phyloP scores from a whole-genome alignment of 2,113 vertebrate species.

The Siniperca knerii region DNA sequence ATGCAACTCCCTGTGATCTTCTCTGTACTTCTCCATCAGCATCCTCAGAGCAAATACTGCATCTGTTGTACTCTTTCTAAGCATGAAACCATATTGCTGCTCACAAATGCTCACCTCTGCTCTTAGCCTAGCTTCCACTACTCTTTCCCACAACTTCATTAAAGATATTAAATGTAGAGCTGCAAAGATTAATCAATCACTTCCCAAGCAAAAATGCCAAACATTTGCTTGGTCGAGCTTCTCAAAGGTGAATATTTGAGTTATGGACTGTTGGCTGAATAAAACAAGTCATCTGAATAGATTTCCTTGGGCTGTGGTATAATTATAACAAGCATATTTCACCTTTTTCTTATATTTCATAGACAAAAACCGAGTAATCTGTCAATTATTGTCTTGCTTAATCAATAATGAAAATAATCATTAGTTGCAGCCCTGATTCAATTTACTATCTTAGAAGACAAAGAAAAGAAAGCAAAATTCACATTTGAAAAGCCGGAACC shows the following conservation, averaged over 20 bases:
- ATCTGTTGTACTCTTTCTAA: no score
- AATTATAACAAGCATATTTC: neutral
- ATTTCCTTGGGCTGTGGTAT: neutral
- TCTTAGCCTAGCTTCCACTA: no score
- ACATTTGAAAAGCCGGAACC: neutral
- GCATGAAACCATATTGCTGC: no score
- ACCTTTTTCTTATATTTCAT: neutral
- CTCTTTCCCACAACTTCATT: no score
- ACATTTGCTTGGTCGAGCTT: neutral
- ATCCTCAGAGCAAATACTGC: no score
- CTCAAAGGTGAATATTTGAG: neutral
- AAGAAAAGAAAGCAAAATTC: neutral
- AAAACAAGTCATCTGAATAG: neutral
- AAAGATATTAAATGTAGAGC: neutral
- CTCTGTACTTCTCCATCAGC: no score
- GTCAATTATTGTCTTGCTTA: neutral
- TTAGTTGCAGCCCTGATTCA: neutral
- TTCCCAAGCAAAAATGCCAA: neutral
- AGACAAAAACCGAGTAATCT: neutral
- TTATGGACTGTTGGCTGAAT: neutral
- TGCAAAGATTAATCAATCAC: neutral
- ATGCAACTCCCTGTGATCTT: no score
- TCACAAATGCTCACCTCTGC: no score
- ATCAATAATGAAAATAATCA: neutral
- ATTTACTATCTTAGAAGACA: neutral